These are phyloP conservation scores for Sycophila texana DNA, from an alignment of 2,888 invertebrate species.

Conservation along the genomic window DNA sequence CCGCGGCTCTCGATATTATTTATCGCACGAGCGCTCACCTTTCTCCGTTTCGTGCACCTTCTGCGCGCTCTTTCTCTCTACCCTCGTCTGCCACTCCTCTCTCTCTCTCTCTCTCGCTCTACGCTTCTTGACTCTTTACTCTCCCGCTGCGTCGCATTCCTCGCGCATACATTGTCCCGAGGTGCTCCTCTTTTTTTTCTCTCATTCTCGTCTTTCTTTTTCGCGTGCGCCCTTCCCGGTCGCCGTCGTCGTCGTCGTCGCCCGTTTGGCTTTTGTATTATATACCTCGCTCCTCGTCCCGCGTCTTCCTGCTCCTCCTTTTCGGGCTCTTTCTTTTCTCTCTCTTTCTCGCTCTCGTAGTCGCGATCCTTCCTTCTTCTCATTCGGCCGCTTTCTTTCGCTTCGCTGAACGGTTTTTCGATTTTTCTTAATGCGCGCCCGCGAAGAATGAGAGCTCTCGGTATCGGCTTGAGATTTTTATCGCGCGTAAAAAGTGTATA, in stretches of 20 bases:
- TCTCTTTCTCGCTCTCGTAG: conserved; percentile 1
- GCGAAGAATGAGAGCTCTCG: conserved; percentile 22
- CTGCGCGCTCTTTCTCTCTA: conserved; percentile 24
- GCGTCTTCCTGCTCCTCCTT: conserved; percentile 9
- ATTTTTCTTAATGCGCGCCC: conserved; percentile 48
- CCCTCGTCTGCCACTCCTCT: conserved; percentile 35
- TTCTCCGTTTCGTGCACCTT: conserved; percentile 13
- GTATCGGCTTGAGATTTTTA: conserved; percentile 51
- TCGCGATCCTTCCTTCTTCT: conserved; percentile 1
- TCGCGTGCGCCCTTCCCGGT: conserved; percentile 37
- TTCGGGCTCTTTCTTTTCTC: conserved; percentile 36
- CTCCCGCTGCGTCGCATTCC: conserved; percentile 55
- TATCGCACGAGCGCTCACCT: conserved; percentile 43
- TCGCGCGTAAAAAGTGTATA: conserved; percentile 50
- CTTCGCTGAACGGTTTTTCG: conserved; percentile 30
- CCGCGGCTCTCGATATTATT: conserved; percentile 51
- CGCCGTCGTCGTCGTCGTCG: conserved; percentile 1
- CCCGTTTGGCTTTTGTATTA: conserved; percentile 36
- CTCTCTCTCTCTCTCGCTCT: conserved; percentile 3
- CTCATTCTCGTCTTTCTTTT: conserved; percentile 4
- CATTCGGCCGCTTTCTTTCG: conserved; percentile 14
- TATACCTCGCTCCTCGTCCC: conserved; percentile 20
- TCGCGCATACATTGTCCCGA: conserved; percentile 37
- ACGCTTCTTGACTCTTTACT: conserved; percentile 13
- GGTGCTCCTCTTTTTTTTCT: background rate